phyloP scores from a whole-genome alignment of 2,888 invertebrate species.

The Phyllotreta striolata region DNA sequence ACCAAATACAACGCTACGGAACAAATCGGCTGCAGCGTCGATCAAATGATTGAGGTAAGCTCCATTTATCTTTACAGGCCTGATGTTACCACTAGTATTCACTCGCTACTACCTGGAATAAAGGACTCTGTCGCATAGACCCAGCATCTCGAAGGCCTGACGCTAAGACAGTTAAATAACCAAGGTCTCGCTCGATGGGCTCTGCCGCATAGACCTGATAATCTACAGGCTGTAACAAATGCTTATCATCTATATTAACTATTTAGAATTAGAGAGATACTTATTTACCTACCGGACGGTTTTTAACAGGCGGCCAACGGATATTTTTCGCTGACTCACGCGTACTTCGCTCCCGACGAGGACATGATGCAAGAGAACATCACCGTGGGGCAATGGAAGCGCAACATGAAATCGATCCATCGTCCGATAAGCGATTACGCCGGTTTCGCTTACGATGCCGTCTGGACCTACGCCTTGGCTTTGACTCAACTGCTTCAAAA shows the following conservation, averaged over 20 bases:
- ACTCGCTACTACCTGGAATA: no score
- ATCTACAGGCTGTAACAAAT: no score
- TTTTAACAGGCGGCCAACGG: conserved; percentile 71
- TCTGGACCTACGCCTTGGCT: conserved; percentile 81
- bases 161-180: no score
- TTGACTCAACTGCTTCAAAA: conserved; percentile 70
- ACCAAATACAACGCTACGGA: conserved; percentile 61
- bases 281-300: conserved; percentile 2
- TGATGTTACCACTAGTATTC: no score
- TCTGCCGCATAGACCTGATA: no score
- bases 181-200: no score
- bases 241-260: no score
- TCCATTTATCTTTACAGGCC: neutral
- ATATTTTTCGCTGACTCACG: conserved; percentile 74
- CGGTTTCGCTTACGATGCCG: conserved; percentile 82
- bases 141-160: no score
- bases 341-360: conserved; percentile 70
- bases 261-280: neutral
- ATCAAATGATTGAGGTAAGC: conserved; percentile 67
- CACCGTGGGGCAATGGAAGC: conserved; percentile 71
- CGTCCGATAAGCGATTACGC: conserved; percentile 69
- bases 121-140: no score
- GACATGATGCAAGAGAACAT: conserved; percentile 70
- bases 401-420: conserved; percentile 60
- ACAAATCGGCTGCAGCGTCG: conserved; percentile 67